A percentile compares a stretch with the other conserved stretches of the same genome.
Conservation (phyloP, 1,140 invertebrate species). For the Schmidtea mediterranea region DNA sequence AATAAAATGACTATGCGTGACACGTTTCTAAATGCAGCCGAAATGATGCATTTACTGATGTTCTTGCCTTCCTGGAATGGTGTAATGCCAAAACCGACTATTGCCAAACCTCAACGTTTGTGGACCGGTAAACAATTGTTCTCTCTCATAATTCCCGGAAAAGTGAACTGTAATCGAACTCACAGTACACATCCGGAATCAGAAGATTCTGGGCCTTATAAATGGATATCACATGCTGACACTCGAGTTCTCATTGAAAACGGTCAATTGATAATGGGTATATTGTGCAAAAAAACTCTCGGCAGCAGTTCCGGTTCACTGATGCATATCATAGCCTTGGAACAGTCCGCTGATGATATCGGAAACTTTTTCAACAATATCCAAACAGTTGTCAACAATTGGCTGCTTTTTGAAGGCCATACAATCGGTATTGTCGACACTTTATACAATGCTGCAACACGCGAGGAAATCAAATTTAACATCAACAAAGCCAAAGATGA, state of each 20-base stretch:
- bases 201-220: slow-evolving; percentile 88
- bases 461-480: slow-evolving; percentile 80
- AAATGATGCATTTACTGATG: slow-evolving; percentile 97
- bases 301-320: slow-evolving; percentile 82
- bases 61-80: slow-evolving; percentile 95
- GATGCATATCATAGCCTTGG: slow-evolving; percentile 83
- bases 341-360: slow-evolving; percentile 82
- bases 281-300: slow-evolving; percentile 89
- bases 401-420: slow-evolving; percentile 80
- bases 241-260: slow-evolving; percentile 96
- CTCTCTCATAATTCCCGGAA: slow-evolving; percentile 85
- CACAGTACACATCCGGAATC: slow-evolving; percentile 97
- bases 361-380: slow-evolving; percentile 93
- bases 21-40: slow-evolving; percentile 66
- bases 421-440: slow-evolving; percentile 97
- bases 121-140: slow-evolving; percentile 97
- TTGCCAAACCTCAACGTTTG: slow-evolving; percentile 79
- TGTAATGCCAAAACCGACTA: slow-evolving; percentile 86
- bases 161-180: slow-evolving; percentile 85
- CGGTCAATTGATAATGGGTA: slow-evolving; percentile 63
- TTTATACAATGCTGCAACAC: slow-evolving; percentile 95
- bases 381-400: slow-evolving; percentile 93
- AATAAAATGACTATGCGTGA: slow-evolving; percentile 98
- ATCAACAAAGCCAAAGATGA: slow-evolving; percentile 93
- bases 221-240: slow-evolving; percentile 97